These are phyloP conservation scores for Eubasilissa splendida DNA, from an alignment of 2,888 invertebrate genomes.

Conservation along the genomic window DNA sequence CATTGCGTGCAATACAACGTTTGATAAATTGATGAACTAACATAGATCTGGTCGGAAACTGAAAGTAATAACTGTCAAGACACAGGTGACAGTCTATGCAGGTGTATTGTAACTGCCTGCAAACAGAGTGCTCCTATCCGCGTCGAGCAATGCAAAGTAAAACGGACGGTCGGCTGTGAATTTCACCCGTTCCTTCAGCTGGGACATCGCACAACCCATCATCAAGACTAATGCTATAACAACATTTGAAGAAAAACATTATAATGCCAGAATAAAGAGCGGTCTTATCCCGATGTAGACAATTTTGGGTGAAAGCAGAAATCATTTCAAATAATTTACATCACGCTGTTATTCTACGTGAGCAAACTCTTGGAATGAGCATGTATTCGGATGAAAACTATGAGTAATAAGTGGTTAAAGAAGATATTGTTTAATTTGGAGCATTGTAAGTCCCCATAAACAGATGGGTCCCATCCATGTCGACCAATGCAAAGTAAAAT, in stretches of 20 bases:
- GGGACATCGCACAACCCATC: constrained; percentile 24
- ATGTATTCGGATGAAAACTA: neutral
- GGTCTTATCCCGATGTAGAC: neutral
- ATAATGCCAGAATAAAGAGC: neutral
- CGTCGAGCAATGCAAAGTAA: constrained; percentile 42
- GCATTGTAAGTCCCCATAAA: constrained; percentile 59
- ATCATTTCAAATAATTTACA: neutral
- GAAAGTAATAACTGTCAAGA: too few relatives aligned
- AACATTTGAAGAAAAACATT: constrained; percentile 9
- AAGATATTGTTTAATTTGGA: constrained; percentile 56
- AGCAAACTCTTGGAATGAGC: neutral
- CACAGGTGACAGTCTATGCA: neutral
- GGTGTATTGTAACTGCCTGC: neutral
- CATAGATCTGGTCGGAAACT: too few relatives aligned
- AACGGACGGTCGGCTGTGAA: constrained; percentile 52
- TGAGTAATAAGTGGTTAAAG: too few relatives aligned
- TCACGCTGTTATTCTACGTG: neutral
- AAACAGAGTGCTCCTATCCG: constrained; percentile 4
- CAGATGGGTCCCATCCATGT: constrained; percentile 61
- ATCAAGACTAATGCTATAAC: constrained; percentile 30
- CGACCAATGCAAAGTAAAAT: constrained; percentile 64
- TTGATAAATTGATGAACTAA: too few relatives aligned
- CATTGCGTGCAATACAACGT: too few relatives aligned
- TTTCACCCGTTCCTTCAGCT: constrained; percentile 1
- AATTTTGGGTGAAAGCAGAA: neutral